phyloP scores from a whole-genome alignment of 2,797 vertebrate genomes.

The Hipposideros larvatus region DNA sequence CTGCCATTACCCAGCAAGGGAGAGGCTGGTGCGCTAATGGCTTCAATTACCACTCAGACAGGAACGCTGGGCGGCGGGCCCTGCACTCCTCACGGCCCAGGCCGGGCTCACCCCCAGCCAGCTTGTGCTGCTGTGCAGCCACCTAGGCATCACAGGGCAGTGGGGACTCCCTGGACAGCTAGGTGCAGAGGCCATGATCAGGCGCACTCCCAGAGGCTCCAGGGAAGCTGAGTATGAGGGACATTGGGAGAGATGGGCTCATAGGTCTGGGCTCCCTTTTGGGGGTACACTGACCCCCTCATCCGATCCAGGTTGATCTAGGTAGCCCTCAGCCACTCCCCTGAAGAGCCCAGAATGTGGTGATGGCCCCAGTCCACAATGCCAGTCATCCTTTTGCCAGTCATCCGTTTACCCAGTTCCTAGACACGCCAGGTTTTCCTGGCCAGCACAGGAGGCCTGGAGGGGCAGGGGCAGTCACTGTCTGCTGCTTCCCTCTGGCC shows the following conservation, averaged over 20 bases:
- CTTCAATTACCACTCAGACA: constrained; percentile 86
- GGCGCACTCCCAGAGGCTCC: neutral
- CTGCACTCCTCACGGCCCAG: constrained; percentile 32
- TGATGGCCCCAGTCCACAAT: neutral
- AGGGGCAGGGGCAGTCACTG: neutral
- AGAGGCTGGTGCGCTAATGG: constrained; percentile 84
- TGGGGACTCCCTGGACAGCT: neutral
- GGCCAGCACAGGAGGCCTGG: neutral
- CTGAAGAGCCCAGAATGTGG: neutral
- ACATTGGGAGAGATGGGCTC: neutral
- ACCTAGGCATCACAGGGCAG: neutral
- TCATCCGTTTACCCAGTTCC: neutral
- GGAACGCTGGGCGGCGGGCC: constrained; percentile 73
- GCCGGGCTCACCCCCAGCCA: constrained; percentile 51
- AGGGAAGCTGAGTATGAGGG: neutral
- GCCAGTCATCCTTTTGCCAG: neutral
- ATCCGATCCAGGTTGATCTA: neutral
- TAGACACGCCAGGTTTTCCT: neutral
- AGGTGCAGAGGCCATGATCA: neutral
- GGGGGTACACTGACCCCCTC: neutral
- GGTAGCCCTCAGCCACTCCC: neutral
- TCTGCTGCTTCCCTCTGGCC: neutral
- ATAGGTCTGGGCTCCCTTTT: neutral
- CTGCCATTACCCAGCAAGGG: constrained; percentile 84
- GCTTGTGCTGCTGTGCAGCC: neutral